These are phyloP conservation scores for Alectoris magna DNA, from an alignment of 2,797 vertebrate genomes.

Conservation along the genomic window DNA sequence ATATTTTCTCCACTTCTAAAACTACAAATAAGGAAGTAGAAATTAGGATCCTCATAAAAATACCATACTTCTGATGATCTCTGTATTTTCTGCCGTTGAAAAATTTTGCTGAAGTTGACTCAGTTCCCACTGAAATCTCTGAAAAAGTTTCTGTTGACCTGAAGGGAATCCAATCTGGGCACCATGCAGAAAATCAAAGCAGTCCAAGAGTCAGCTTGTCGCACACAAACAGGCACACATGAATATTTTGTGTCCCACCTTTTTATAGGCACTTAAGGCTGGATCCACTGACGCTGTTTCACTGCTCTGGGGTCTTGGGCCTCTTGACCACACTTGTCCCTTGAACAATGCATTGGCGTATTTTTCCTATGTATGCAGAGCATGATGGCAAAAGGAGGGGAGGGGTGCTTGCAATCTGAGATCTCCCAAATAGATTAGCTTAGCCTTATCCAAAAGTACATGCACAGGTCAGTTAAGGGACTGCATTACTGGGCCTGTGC, in stretches of 20 bases:
- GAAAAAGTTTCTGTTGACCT: not conserved
- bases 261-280: not conserved
- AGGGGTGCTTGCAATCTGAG: not conserved
- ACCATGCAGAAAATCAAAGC: not conserved
- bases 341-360: rapidly evolving
- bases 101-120: not conserved
- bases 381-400: not conserved
- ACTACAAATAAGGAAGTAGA: not conserved
- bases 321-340: not conserved
- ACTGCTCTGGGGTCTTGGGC: not conserved
- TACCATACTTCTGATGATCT: not conserved
- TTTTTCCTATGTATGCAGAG: not conserved
- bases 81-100: not conserved
- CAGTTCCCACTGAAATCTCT: not conserved
- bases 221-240: not conserved
- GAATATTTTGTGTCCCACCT: not conserved
- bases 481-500: not conserved
- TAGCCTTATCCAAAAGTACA: not conserved
- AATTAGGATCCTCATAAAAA: not conserved
- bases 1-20: not conserved
- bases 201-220: not conserved
- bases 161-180: not conserved
- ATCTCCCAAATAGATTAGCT: not conserved
- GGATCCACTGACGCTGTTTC: not conserved
- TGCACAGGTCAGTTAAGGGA: not conserved